Percentiles rank a stretch among this genome's conserved stretches.
These are phyloP conservation scores for Leptogaster cylindrica DNA, from an alignment of 2,888 invertebrate species.

Conservation along the genomic window DNA sequence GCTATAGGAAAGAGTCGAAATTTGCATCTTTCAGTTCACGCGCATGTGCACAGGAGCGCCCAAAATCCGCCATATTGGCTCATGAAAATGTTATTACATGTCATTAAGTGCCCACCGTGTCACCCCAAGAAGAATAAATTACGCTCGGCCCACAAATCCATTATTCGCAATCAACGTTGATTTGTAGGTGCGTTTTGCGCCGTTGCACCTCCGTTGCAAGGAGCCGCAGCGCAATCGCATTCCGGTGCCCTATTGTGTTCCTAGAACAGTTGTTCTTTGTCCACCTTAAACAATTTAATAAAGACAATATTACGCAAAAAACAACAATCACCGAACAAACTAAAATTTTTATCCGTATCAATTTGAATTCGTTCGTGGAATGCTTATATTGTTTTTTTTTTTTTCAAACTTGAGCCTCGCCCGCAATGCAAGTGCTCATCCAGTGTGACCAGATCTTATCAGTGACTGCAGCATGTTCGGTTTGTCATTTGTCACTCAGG, in stretches of 20 bases:
- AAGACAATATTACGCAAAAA: background rate
- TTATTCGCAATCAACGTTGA: constrained; percentile 3
- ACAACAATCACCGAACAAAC: background rate
- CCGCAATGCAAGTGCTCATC: constrained; percentile 13
- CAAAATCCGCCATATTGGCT: too few relatives aligned
- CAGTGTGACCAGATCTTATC: constrained; percentile 54
- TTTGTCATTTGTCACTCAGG: constrained; percentile 62
- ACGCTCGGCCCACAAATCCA: constrained; percentile 11
- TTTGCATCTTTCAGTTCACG: too few relatives aligned
- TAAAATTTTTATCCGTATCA: too few relatives aligned
- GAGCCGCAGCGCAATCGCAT: too few relatives aligned
- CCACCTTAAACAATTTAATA: constrained; percentile 11
- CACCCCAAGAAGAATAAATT: constrained; percentile 8
- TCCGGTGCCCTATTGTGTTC: background rate
- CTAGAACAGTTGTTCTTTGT: constrained; percentile 17
- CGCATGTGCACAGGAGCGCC: too few relatives aligned
- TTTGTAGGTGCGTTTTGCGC: constrained; percentile 12
- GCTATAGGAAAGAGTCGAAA: too few relatives aligned
- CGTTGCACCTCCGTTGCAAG: background rate
- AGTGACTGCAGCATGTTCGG: constrained; percentile 60
- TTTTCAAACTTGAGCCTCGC: constrained; percentile 25
- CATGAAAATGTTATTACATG: too few relatives aligned
- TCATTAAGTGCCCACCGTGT: background rate
- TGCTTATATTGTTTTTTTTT: too few relatives aligned
- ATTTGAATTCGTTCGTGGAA: too few relatives aligned